Evolutionary conservation across 2,113 vertebrate genomes (phyloP).

Genomic region (Pristiophorus japonicus): DNA sequence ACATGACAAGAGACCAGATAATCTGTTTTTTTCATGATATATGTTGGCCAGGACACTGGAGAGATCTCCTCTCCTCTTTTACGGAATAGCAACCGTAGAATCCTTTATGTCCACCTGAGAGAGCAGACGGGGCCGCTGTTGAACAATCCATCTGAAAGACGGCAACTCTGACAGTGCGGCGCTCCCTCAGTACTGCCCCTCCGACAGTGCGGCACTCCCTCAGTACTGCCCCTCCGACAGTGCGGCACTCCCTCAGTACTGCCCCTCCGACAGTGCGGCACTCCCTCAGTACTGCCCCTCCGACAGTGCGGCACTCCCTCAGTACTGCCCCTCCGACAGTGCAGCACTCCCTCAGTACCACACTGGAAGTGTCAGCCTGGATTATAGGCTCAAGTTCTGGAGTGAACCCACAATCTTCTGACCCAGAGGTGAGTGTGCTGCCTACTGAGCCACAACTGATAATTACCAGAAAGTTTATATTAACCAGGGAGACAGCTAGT

Average conservation of each 20-base stretch:
- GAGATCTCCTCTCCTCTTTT: background rate
- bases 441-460: background rate
- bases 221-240: background rate
- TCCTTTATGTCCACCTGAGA: background rate
- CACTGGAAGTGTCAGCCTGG: background rate
- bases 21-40: background rate
- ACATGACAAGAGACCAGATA: background rate
- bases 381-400: background rate
- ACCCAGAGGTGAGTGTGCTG: background rate
- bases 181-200: background rate
- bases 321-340: background rate
- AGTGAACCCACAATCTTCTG: background rate
- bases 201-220: background rate
- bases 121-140: background rate
- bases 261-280: background rate
- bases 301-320: background rate
- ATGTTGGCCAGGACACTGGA: background rate
- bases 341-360: background rate
- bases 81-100: background rate
- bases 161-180: background rate
- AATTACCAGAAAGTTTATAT: background rate
- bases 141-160: background rate
- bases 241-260: background rate
- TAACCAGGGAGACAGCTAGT: background rate
- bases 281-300: background rate